Percentiles rank a stretch among this genome's conserved stretches.
Conservation (phyloP, 1,140 invertebrate species). For the Sitobion miscanthi region DNA sequence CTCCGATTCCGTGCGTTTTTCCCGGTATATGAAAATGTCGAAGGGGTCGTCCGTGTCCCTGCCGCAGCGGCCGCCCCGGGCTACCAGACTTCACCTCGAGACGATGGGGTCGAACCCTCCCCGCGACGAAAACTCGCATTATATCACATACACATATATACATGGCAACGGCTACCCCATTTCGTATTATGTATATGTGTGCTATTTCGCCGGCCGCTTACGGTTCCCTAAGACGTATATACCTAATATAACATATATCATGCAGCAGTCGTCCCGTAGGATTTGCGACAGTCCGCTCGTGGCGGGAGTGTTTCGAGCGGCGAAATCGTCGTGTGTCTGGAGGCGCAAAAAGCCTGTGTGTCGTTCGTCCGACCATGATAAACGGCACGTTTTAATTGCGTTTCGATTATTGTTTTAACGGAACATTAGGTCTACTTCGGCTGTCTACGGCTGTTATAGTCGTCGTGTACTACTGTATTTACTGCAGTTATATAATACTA, state of each 20-base stretch:
- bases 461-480: no score
- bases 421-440: neutral
- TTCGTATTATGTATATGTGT: neutral
- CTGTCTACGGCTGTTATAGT: neutral
- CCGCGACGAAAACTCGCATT: neutral
- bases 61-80: no score
- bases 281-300: neutral
- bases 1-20: neutral
- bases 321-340: no score
- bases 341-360: neutral
- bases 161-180: neutral
- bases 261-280: no score
- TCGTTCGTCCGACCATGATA: neutral
- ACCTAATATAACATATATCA: neutral
- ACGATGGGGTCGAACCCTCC: neutral
- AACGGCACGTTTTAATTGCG: neutral
- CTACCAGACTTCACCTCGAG: neutral
- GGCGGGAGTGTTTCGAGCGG: no score
- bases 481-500: neutral
- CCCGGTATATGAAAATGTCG: neutral
- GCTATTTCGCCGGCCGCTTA: neutral
- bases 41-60: neutral
- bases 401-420: constrained; percentile 14
- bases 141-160: no score
- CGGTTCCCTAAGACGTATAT: neutral